Evolutionary conservation across 2,888 invertebrate species (phyloP), one percentile per base, ranked within the genome.

Genomic region (Tinea pellionella): DNA sequence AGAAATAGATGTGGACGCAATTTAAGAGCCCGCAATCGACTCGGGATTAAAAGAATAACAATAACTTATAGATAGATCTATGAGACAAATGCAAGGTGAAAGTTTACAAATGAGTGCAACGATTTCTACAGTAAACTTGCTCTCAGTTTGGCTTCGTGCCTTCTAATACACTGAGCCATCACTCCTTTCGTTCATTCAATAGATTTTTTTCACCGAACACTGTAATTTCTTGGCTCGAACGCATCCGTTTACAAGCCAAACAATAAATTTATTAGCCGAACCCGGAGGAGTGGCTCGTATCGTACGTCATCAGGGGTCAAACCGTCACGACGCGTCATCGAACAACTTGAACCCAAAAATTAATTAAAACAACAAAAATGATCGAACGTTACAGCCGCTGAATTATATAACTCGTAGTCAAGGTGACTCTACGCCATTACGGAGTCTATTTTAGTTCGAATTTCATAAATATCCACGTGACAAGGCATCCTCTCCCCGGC

Each of bases 221-320:
- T 80, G 84, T 84, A 84, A 84, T 86, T 87, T 87, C 85, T 85
- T 87, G 85, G 87, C 86, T 83, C 85, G 77, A 84, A 86, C 85
- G 81, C 85, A 82, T 85, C 84, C 83, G 87, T 84, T 83, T 85
- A 85, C 86, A 86, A 85, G 87, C 87, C 87, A 87, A 86, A 87
- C 87, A 85, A 86, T 87, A 87, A 86, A 87, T 86, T 86, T 85
- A 86, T 87, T 86, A 80, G 84, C 71, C 77, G 71, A 76, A 76
- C 77, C 47, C 56, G 84, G 81, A 82, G 86, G 86, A 85, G 86
- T 85, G 86, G 81, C 85, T 78, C 78, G 79, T 80, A 80, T 83
- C 24, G 3, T 24, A 80, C 86, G 86, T 85, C 86, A 85, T 70
- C 64, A 69, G 47, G 16, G 47, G 47, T 47, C 47, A 47, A 47